Evolutionary conservation across 2,113 vertebrate genomes (phyloP).

Genomic region (Tenebrosternarchus preto): DNA sequence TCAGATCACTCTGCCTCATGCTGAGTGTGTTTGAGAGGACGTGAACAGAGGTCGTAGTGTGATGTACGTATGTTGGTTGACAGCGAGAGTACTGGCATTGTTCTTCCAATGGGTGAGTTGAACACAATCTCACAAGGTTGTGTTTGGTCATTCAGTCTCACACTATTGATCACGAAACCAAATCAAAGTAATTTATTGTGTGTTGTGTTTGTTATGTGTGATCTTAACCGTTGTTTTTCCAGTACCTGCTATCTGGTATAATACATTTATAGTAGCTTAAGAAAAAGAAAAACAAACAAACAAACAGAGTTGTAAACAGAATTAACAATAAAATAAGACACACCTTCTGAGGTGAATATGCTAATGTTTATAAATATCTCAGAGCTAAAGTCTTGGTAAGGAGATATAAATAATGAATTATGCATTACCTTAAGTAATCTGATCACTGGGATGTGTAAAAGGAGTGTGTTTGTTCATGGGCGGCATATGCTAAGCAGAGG

Average conservation of each 20-base stretch:
- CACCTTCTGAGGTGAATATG: no score
- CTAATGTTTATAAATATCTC: neutral
- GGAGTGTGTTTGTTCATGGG: constrained; percentile 14
- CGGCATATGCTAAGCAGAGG: no score
- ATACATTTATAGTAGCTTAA: neutral
- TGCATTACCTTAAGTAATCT: constrained; percentile 1
- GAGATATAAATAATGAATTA: constrained; percentile 14
- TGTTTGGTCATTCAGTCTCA: no score
- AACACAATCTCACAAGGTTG: no score
- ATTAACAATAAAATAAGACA: no score
- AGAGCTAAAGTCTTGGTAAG: neutral
- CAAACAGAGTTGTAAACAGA: neutral
- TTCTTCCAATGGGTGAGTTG: no score
- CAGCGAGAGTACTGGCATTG: no score
- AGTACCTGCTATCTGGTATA: no score
- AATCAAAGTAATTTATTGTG: no score
- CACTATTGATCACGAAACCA: no score
- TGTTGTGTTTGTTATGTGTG: no score
- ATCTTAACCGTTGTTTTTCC: no score
- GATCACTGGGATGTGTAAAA: neutral
- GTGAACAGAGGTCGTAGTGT: constrained; percentile 53
- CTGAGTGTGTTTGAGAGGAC: constrained; percentile 61
- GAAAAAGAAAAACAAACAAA: neutral
- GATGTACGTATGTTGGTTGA: constrained; percentile 24
- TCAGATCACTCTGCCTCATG: constrained; percentile 61